Base-by-base conservation (phyloP, 1,140 invertebrate genomes). In the Mycetomoellerius zeteki region DNA sequence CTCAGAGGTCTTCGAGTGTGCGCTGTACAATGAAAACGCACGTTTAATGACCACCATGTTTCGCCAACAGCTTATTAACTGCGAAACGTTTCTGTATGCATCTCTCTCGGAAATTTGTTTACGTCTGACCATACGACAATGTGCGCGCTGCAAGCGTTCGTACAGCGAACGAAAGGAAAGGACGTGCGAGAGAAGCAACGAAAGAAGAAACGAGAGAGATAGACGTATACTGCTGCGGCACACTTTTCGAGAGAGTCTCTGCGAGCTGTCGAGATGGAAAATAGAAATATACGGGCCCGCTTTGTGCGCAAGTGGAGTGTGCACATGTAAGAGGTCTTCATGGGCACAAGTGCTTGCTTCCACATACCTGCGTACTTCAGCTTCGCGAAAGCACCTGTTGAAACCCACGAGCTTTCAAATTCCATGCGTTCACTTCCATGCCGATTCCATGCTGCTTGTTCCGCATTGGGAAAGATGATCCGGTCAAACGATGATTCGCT, bases 311-410 rank as follows among this genome's bases (percentile, higher is more conserved):
- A 92, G 91, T 93, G 91, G 90, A 91, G 92, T 90, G 90, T 84
- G 90, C 92, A 90, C 88, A 89, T 92, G 93, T 88, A 93, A 93
- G 93, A 93, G 93, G 89, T 87, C 88, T 93, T 91, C 88, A 94
- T 67, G 86, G 69, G 89, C 82, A 93, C 85, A 90, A 94, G 93
- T 94, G 92, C 92, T 94, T 93, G 89, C 93, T 94, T 94, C 91
- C 92, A 89, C 93, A 93, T 93, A 94, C 93, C 93, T 94, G 93
- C 93, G 93, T 94, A 91, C 92, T 93, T 91, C 88, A 92, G 90
- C 73, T 91, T 87, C 90, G 91, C 93, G 89, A 91, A 92, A 94
- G 93, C 93, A 94, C 93, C 93, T 94, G 93, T 94, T 94, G 93
- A 93, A 93, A 92, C 90, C 85, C 89, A 58, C 78, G 71, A 87